Base-by-base conservation (phyloP, 2,797 vertebrate genomes). In the Gadopsis bispinosus region DNA sequence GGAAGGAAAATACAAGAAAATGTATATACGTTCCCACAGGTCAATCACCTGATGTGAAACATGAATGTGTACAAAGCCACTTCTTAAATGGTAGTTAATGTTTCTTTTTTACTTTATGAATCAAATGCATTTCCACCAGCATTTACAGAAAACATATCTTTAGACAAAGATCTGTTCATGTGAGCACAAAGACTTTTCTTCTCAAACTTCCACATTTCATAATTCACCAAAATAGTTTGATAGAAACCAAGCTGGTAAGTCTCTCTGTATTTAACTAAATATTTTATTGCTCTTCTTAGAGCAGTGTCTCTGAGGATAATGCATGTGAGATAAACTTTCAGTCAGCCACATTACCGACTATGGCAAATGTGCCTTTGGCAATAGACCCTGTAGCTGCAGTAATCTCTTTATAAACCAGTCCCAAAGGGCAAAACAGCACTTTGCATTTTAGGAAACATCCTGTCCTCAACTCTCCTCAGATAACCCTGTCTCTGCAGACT, bases 211-310 rank as follows among this genome's bases (percentile, higher is more conserved):
- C 35, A 0, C 35, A 48, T 48, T 65, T 37, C 12, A 66, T 22
- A 47, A 62, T 61, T 67, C 31, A 48, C 56, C 39, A n/a, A 33
- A 74, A 65, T 20, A 59, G 29, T 53, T 64, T 37, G 33, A 41
- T 58, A 33, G 14, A 74, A 39, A 20, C 22, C 7, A 8, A 56
- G 22, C n/a, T 50, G n/a, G n/a, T 22, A 37, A 41, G 17, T 4
- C 16, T 61, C 39, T 17, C 14, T 59, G 48, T 54, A 29, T 55
- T 55, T 35, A 22, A 33, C 35, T 56, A n/a, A 64, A 61, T 48
- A 64, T 55, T 62, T 54, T 3, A 87, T 55, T 19, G 48, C 37
- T 66, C 68, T 13, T 56, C 29, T 69, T 43, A 69, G 72, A 70
- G 73, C 45, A 6, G 8, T 43, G 51, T 70, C 53, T 64, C 26